A percentile compares a stretch with the other conserved stretches of the same genome.
phyloP scores from a whole-genome alignment of 2,113 vertebrate genomes.

The Cygnus buccinator region DNA sequence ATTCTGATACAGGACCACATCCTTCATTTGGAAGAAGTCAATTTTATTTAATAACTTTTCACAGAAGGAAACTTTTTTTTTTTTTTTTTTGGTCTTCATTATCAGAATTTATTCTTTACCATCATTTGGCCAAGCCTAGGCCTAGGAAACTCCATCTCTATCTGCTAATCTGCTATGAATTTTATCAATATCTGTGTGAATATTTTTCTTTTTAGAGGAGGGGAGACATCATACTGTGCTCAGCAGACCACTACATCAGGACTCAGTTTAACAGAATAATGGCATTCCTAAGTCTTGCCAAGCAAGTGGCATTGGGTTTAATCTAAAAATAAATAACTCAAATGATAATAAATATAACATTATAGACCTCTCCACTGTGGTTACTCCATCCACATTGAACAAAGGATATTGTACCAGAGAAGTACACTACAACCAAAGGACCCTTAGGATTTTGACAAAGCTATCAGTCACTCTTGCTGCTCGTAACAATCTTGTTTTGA shows the following conservation, averaged over 20 bases:
- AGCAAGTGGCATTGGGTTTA: background rate
- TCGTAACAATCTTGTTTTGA: background rate
- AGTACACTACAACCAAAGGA: background rate
- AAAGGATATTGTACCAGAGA: background rate
- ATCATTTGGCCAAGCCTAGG: background rate
- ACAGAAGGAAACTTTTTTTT: background rate
- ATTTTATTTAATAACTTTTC: background rate
- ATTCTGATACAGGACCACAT: background rate
- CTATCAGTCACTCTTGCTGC: background rate
- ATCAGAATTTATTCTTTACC: background rate
- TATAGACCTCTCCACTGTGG: background rate
- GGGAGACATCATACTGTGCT: background rate
- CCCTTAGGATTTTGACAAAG: background rate
- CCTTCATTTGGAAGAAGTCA: background rate
- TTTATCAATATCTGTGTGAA: background rate
- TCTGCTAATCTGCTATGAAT: background rate
- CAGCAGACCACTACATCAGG: background rate
- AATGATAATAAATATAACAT: background rate
- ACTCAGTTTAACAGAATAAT: background rate
- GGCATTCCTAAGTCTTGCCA: background rate
- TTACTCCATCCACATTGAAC: background rate
- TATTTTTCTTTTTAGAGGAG: background rate
- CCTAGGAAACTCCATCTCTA: background rate
- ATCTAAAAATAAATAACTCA: conserved; percentile 21
- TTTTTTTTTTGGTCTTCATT: background rate